A percentile compares a stretch with the other conserved stretches of the same genome.
phyloP scores from a whole-genome alignment of 2,888 invertebrate species.

The Mactromeris polynyma region DNA sequence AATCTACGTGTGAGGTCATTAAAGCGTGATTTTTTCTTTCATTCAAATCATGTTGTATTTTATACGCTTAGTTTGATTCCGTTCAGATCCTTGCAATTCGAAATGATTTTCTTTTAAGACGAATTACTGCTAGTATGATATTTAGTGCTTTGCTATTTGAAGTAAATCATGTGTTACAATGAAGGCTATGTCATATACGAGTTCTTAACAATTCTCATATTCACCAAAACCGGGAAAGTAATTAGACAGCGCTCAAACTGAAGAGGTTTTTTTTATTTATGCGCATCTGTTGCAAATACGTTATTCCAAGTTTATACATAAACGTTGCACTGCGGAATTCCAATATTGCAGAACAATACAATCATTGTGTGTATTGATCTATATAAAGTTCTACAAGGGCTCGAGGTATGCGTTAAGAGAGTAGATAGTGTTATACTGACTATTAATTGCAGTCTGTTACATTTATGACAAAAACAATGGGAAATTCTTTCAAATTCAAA shows the following conservation, averaged over 20 bases:
- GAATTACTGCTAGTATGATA: not conserved
- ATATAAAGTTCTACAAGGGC: not conserved
- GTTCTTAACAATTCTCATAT: not conserved
- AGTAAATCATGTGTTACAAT: not conserved
- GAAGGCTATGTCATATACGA: not conserved
- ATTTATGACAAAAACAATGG: no score
- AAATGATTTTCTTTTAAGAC: not conserved
- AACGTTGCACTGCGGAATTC: not conserved
- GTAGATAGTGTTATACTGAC: no score
- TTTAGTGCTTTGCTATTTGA: not conserved
- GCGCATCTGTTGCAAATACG: constrained; percentile 6
- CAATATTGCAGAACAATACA: not conserved
- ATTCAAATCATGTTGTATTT: not conserved
- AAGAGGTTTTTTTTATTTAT: not conserved
- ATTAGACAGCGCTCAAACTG: not conserved
- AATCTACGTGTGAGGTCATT: constrained; percentile 31
- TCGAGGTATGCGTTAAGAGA: no score
- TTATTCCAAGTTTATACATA: not conserved
- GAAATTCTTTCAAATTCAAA: no score
- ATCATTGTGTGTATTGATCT: not conserved
- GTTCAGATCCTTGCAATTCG: not conserved
- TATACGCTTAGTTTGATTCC: constrained; percentile 5
- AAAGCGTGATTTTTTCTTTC: not conserved
- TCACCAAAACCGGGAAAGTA: not conserved
- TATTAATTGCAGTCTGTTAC: no score